Evolutionary conservation across 2,113 vertebrate genomes (phyloP).

Genomic region (Lanius collurio): DNA sequence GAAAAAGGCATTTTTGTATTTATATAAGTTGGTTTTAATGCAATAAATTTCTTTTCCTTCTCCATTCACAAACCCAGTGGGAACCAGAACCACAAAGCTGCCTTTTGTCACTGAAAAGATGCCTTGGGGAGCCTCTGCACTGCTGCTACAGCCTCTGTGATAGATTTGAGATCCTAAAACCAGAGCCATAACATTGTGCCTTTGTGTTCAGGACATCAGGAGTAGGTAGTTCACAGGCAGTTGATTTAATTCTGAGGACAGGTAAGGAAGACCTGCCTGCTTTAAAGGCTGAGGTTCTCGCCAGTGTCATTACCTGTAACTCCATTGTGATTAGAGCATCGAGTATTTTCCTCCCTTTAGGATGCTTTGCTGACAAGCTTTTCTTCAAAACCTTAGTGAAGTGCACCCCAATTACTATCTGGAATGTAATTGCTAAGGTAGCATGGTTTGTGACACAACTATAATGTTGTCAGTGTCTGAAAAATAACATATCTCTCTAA

Average conservation of each 20-base stretch:
- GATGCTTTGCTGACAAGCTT: background rate
- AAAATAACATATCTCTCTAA: slow-evolving; percentile 5
- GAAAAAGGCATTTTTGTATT: background rate
- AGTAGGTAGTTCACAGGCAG: background rate
- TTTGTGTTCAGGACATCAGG: background rate
- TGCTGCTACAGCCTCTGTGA: background rate
- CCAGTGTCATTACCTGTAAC: background rate
- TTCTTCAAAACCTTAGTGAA: background rate
- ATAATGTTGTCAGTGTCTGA: background rate
- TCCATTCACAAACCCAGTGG: background rate
- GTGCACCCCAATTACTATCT: background rate
- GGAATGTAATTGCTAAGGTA: background rate
- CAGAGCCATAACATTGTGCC: background rate
- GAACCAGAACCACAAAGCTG: background rate
- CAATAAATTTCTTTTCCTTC: background rate
- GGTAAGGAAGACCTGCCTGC: background rate
- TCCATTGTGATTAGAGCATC: background rate
- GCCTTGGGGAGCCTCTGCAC: accelerated
- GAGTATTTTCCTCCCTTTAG: background rate
- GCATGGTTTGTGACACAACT: background rate
- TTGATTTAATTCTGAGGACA: background rate
- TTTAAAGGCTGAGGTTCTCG: background rate
- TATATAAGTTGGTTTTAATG: background rate
- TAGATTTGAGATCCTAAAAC: background rate
- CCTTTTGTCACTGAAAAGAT: background rate